Evolutionary conservation across 2,113 vertebrate genomes (phyloP), one percentile per base, ranked within the genome.

Genomic region (Xyrauchen texanus): DNA sequence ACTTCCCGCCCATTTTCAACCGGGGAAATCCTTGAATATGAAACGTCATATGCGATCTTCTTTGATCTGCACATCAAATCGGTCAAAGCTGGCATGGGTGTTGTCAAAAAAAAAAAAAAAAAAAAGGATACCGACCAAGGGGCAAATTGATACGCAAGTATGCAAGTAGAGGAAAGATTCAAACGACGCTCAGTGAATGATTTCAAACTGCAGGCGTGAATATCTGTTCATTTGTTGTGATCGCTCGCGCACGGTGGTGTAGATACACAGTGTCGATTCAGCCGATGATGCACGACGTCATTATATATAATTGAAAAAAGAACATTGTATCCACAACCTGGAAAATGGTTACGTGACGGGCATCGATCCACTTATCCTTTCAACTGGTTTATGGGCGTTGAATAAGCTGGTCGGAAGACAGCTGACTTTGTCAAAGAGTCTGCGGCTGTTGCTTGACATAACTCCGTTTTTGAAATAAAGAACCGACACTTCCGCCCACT

Each of bases 1-100:
- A 82, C 84, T 92, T 92, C 90, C 91, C 88, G 91, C 90, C 89
- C 86, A 83, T 89, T 92, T 92, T 90, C 81, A 86, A 87, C 76
- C 70, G 53, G 81, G 57, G 16, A 74, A 79, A 66, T 34, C 21
- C 21, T 34, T 34, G 21, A 78, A 55, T 42, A 79, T 62, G 7
- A 72, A 75, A 69, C 53, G 53, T 74, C 58, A 76, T 44, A 51
- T 44, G n/a, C 45, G 16, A 47, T 53, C 3, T 12, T 63, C 21
- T 34, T 34, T 34, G 21, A 34, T 34, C 21, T 34, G 21, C 61
- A 55, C 73, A 53, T 76, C 73, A 76, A 55, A 65, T 58, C 55
- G 55, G 55, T 15, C 21, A 65, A 7, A 16, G 71, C 46, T 74
- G 58, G 10, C 46, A 49, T 21, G 12, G 11, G 66, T 46, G n/a